Evolutionary conservation across 2,113 vertebrate species (phyloP).

Genomic region (Arothron firmamentum): DNA sequence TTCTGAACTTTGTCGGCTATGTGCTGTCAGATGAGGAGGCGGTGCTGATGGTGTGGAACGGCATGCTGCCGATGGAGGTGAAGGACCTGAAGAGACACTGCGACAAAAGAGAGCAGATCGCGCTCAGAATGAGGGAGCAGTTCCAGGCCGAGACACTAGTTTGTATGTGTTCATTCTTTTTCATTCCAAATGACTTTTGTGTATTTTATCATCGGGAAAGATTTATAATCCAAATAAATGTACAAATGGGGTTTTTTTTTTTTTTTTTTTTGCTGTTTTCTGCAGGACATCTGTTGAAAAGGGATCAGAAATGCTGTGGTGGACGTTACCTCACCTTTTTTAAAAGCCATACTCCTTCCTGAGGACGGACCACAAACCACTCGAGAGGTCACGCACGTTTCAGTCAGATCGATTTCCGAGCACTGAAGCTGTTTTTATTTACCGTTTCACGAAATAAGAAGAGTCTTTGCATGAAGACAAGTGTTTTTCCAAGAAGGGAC

Average conservation of each 20-base stretch:
- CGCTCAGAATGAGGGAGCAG: slow-evolving; percentile 80
- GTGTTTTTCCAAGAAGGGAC: slow-evolving; percentile 36
- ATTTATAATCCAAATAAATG: too few species aligned
- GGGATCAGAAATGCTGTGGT: slow-evolving; percentile 26
- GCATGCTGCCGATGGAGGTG: slow-evolving; percentile 84
- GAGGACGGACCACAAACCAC: too few species aligned
- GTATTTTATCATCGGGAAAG: too few species aligned
- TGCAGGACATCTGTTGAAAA: slow-evolving; percentile 33
- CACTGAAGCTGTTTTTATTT: too few species aligned
- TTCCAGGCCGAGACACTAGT: slow-evolving; percentile 51
- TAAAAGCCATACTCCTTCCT: neutral
- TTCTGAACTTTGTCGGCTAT: slow-evolving; percentile 10
- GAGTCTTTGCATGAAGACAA: neutral
- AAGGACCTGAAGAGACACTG: slow-evolving; percentile 86
- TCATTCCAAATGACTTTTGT: neutral
- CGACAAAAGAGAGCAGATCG: slow-evolving; percentile 82
- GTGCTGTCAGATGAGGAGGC: slow-evolving; percentile 78
- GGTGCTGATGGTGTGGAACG: slow-evolving; percentile 85
- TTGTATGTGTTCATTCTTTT: neutral
- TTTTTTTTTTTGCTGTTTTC: neutral
- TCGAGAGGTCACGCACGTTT: too few species aligned
- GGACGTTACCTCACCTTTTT: slow-evolving; percentile 27
- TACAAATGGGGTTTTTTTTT: too few species aligned
- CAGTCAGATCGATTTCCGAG: neutral
- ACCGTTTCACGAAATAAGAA: neutral